These are phyloP conservation scores for Hylia prasina DNA, from an alignment of 2,113 vertebrate species.

Conservation along the genomic window DNA sequence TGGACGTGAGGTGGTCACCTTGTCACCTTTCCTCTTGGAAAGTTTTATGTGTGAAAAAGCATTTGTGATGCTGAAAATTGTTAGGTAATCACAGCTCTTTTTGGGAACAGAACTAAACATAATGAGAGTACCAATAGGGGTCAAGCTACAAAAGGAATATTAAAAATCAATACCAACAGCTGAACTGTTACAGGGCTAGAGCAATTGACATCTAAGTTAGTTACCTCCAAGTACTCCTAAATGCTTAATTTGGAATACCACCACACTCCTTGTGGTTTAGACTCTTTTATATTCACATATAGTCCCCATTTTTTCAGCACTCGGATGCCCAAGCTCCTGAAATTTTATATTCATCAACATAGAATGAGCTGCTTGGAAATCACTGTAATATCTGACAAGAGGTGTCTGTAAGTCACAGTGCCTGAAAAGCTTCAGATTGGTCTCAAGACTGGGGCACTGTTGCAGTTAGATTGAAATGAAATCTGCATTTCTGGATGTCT, in stretches of 20 bases:
- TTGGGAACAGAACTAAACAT: neutral
- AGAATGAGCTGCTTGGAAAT: neutral
- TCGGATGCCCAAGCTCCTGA: neutral
- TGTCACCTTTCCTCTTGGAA: neutral
- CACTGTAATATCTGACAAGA: neutral
- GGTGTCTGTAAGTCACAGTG: neutral
- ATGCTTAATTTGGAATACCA: neutral
- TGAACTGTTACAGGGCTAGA: neutral
- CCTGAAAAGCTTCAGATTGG: neutral
- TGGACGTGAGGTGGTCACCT: neutral
- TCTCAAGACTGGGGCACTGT: neutral
- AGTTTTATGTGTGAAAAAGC: neutral
- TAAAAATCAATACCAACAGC: neutral
- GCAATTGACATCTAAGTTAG: neutral
- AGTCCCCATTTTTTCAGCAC: neutral
- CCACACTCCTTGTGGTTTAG: neutral
- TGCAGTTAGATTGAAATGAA: neutral
- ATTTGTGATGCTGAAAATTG: neutral
- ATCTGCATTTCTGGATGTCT: neutral
- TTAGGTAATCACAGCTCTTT: neutral
- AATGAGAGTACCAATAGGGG: neutral
- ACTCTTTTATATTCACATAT: neutral
- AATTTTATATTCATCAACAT: neutral
- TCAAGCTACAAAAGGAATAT: neutral
- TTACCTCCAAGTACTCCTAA: neutral